Percentiles rank a stretch among this genome's conserved stretches.
phyloP scores from a whole-genome alignment of 2,797 vertebrate genomes.

The Florisuga fusca region DNA sequence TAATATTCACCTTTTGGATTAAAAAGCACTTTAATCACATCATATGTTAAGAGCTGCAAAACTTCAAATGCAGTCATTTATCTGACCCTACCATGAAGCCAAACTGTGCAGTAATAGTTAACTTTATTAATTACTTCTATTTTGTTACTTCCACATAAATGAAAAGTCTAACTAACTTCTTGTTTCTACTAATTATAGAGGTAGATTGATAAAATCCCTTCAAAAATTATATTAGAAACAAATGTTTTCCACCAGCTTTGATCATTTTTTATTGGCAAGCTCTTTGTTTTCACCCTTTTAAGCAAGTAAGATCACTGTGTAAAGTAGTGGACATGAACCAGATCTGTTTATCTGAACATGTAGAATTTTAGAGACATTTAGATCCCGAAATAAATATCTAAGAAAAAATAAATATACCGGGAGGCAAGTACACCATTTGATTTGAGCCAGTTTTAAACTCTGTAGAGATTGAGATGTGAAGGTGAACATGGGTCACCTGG shows the following conservation, averaged over 20 bases:
- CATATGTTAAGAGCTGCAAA: not conserved
- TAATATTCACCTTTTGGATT: not conserved
- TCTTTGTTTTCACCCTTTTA: slow-evolving; percentile 30
- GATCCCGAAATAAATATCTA: not conserved
- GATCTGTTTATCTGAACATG: not conserved
- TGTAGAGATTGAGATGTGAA: not conserved
- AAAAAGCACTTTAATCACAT: not conserved
- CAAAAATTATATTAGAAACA: slow-evolving; percentile 34
- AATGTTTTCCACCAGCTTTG: slow-evolving; percentile 40
- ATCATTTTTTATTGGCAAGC: not conserved
- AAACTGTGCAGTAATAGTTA: not conserved
- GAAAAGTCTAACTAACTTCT: not conserved
- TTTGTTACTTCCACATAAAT: slow-evolving; percentile 6
- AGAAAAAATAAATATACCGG: not conserved
- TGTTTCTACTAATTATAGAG: not conserved
- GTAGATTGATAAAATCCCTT: slow-evolving; percentile 22
- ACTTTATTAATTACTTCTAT: slow-evolving; percentile 2
- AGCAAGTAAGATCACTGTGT: not conserved
- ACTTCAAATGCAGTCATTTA: not conserved
- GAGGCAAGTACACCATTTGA: not conserved
- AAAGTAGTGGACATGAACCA: not conserved
- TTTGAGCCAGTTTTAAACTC: not conserved
- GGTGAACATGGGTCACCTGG: not conserved
- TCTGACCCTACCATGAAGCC: not conserved
- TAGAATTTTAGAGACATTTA: not conserved